Base-by-base conservation (phyloP, 1,140 invertebrate species). In the Zelostemma sp. region DNA sequence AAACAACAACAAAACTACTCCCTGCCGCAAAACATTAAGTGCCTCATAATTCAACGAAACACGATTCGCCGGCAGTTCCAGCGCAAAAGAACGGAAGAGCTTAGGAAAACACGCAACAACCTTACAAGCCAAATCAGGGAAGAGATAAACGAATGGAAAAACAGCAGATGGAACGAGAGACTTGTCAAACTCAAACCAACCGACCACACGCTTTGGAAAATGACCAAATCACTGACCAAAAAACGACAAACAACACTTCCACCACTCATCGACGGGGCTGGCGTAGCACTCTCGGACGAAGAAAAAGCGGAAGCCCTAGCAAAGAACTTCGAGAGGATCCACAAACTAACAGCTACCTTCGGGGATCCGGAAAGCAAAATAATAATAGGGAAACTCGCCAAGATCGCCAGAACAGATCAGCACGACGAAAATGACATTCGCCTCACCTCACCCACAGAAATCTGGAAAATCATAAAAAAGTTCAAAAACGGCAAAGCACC, bases 301-400 rank as follows among this genome's bases (percentile, higher is more conserved):
- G 11, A 43, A 6, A 43, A 43, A 43, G 8, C 41, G 1, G 16
- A 43, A 43, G 15, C 17, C 2, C 41, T 43, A 6, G 41, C 41
- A 18, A 14, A 43, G 6, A 43, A 43, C 14, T 43, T 43, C 11
- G 14, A 43, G 15, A 43, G 15, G 4, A 16, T 43, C 2, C 41
- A 43, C 14, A 18, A 43, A 43, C 17, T 43, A 17, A 43, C 41
- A 4, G 15, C 5, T 3, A 16, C 5, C 14, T 6, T 15, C 8
- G 41, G 17, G n/a, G 17, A 43, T 17, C 41, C 14, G n/a, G 11
- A 16, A 15, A 15, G n/a, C 14, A 16, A 43, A 1, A 14, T 38
- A 43, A 16, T 1, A 8, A 43, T 16, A 1, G 5, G 9, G 11
- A n/a, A 31, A 72, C 80, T 16, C 40, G 74, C 6, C 41, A 17